Percentiles rank a stretch among this genome's conserved stretches.
These are phyloP conservation scores for Semotilus atromaculatus DNA, from an alignment of 2,797 vertebrate species.

Conservation along the genomic window DNA sequence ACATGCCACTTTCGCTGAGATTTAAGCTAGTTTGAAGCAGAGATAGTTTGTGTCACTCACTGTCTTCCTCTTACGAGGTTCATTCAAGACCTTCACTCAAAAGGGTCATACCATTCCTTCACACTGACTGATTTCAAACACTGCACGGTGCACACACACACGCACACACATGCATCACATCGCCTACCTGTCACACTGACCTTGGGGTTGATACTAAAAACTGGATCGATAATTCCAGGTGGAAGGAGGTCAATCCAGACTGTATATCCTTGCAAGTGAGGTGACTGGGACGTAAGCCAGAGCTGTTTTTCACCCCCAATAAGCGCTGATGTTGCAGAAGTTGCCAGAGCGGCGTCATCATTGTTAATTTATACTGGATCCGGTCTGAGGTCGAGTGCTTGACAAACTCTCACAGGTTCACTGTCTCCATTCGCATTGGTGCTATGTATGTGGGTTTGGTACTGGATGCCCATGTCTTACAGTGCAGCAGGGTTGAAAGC, in stretches of 20 bases:
- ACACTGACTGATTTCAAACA: constrained; percentile 25
- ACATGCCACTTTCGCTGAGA: background rate
- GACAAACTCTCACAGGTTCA: constrained; percentile 3
- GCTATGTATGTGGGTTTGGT: background rate
- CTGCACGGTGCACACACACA: background rate
- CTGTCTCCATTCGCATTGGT: background rate
- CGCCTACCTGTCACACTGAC: background rate
- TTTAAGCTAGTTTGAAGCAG: background rate
- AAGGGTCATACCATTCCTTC: constrained; percentile 12
- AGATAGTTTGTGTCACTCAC: constrained; percentile 1
- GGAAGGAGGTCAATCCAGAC: constrained; percentile 24
- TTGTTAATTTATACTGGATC: constrained; percentile 31
- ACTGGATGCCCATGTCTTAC: background rate
- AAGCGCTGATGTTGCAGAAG: background rate
- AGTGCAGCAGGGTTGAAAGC: background rate
- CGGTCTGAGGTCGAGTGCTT: background rate
- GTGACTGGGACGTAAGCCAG: constrained; percentile 6
- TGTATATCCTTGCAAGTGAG: constrained; percentile 30
- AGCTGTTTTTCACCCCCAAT: constrained; percentile 14
- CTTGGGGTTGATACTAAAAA: constrained; percentile 13
- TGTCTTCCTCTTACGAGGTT: background rate
- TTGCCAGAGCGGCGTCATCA: constrained; percentile 34
- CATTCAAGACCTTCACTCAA: background rate
- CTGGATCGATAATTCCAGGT: constrained; percentile 27
- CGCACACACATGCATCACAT: background rate